Evolutionary conservation across 2,888 invertebrate genomes (phyloP).

Genomic region (Melinaea marsaeus): DNA sequence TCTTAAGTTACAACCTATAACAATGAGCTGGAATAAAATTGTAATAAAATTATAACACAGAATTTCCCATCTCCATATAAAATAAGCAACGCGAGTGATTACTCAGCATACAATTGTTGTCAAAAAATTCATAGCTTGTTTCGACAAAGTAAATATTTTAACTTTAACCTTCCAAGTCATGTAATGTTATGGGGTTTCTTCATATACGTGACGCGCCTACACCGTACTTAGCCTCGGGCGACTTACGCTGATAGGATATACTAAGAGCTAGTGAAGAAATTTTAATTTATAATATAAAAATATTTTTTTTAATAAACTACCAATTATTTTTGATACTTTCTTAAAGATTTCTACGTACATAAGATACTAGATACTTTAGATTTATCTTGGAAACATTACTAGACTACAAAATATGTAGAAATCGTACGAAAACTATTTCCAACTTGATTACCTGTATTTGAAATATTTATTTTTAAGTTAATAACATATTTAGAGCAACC

Average conservation of each 20-base stretch:
- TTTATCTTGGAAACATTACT: constrained; percentile 5
- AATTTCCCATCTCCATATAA: too few species aligned
- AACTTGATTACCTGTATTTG: neutral
- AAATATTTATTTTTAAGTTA: neutral
- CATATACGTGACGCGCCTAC: neutral
- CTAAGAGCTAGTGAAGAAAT: constrained; percentile 11
- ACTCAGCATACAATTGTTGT: too few species aligned
- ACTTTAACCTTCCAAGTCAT: neutral
- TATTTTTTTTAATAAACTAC: neutral
- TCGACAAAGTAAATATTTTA: too few species aligned
- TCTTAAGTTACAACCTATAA: too few species aligned
- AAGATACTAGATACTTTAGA: constrained; percentile 4
- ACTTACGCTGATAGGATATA: constrained; percentile 22
- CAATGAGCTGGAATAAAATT: too few species aligned
- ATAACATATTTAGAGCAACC: too few species aligned
- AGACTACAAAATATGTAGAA: constrained; percentile 6
- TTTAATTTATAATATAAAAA: constrained; percentile 10
- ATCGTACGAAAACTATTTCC: neutral
- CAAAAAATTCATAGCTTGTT: too few species aligned
- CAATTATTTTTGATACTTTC: too few species aligned
- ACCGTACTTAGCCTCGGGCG: constrained; percentile 4
- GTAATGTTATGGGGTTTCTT: constrained; percentile 6
- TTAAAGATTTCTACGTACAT: neutral
- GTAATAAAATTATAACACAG: too few species aligned
- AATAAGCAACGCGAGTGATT: too few species aligned